Conservation (phyloP, 2,888 invertebrate species). For the Parnassius mnemosyne region DNA sequence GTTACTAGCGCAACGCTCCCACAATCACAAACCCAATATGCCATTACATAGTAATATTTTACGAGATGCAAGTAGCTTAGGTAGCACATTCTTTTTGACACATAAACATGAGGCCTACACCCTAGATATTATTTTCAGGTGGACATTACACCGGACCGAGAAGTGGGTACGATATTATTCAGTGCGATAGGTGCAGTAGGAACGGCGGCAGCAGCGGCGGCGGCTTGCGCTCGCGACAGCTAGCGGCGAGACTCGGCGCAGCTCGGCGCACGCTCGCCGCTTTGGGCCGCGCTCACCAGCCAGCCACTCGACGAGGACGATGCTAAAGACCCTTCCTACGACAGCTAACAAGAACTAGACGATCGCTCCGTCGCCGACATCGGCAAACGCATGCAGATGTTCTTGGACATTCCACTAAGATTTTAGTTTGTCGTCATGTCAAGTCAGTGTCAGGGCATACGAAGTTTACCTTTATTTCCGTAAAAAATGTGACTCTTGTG, state of each 20-base stretch:
- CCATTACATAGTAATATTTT: no score
- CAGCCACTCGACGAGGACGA: conserved; percentile 76
- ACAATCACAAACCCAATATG: no score
- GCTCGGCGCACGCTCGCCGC: conserved; percentile 82
- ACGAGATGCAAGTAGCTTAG: no score
- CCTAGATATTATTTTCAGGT: conserved; percentile 48
- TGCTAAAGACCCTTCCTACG: conserved; percentile 47
- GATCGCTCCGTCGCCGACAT: conserved; percentile 79
- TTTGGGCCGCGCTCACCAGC: conserved; percentile 91
- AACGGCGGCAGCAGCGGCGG: conserved; percentile 41
- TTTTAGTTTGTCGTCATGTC: conserved; percentile 49
- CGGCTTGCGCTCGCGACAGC: conserved; percentile 78
- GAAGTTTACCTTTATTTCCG: no score
- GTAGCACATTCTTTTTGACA: no score
- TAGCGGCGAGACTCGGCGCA: conserved; percentile 76
- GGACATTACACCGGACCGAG: conserved; percentile 75
- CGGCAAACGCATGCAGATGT: conserved; percentile 77
- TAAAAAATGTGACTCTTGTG: no score
- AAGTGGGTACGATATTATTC: conserved; percentile 68
- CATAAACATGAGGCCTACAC: no score
- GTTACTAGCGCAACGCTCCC: no score
- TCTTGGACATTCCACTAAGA: conserved; percentile 80
- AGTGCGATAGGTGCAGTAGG: conserved; percentile 61
- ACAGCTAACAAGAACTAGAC: conserved; percentile 80
- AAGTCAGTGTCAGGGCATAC: no score